These are phyloP conservation scores for Cavia aperea DNA, from an alignment of 2,113 vertebrate genomes.

Conservation along the genomic window DNA sequence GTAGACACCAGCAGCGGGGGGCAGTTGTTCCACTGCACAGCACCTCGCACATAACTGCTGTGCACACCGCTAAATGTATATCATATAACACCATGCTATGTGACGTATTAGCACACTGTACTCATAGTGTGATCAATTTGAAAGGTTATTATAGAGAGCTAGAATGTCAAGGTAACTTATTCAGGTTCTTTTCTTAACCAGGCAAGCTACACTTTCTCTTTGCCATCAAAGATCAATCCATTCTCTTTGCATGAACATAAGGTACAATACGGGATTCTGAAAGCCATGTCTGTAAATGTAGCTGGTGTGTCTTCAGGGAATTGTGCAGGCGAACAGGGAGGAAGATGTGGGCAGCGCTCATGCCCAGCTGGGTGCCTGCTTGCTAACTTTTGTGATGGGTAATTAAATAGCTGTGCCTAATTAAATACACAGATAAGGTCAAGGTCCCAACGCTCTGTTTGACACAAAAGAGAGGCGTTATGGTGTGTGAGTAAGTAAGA, in stretches of 20 bases:
- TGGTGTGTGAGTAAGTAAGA: not conserved
- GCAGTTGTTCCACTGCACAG: not conserved
- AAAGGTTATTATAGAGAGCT: not conserved
- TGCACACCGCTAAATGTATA: not conserved
- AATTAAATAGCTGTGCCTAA: not conserved
- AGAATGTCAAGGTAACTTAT: not conserved
- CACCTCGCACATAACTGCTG: no score
- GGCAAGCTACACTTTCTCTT: not conserved
- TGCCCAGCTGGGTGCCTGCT: not conserved
- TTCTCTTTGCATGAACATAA: not conserved
- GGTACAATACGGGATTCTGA: not conserved
- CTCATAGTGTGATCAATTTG: not conserved
- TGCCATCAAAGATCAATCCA: not conserved
- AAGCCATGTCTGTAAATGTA: not conserved
- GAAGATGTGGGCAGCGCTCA: not conserved
- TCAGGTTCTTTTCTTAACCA: not conserved
- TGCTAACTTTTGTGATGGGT: not conserved
- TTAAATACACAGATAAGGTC: not conserved
- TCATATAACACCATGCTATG: not conserved
- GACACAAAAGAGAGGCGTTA: not conserved
- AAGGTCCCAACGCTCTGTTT: not conserved
- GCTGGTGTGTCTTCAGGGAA: not conserved
- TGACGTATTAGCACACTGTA: not conserved
- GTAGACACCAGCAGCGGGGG: not conserved
- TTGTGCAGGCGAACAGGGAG: not conserved